phyloP scores from a whole-genome alignment of 2,113 vertebrate genomes.

The Oophaga pumilio region DNA sequence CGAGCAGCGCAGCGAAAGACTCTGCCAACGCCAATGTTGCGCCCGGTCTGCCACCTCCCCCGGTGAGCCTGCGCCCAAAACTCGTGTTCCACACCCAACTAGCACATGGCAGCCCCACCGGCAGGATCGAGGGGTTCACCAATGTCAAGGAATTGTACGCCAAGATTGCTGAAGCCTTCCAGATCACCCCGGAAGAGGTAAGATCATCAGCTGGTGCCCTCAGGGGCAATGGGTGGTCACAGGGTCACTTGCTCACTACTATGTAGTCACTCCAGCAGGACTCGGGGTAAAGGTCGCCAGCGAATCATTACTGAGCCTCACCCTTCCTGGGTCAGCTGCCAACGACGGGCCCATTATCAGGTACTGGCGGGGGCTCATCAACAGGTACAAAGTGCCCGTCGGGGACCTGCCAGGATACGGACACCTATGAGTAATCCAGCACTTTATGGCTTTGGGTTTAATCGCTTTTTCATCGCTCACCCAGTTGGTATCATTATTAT shows the following conservation, averaged over 20 bases:
- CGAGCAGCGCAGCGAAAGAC: slow-evolving; percentile 61
- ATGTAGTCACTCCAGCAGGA: background rate
- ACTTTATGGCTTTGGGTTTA: too few species aligned
- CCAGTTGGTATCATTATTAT: too few species aligned
- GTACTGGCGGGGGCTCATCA: background rate
- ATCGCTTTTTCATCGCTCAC: too few species aligned
- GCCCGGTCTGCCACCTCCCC: slow-evolving; percentile 64
- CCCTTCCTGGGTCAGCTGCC: background rate
- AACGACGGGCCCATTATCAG: background rate
- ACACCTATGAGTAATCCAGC: too few species aligned
- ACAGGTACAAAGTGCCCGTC: background rate
- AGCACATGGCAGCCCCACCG: slow-evolving; percentile 89
- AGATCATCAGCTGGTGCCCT: slow-evolving; percentile 12
- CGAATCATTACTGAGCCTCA: slow-evolving; percentile 26
- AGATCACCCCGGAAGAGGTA: slow-evolving; percentile 81
- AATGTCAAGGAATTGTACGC: slow-evolving; percentile 86
- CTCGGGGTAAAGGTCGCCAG: background rate
- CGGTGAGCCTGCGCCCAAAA: slow-evolving; percentile 72
- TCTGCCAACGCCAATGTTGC: slow-evolving; percentile 67
- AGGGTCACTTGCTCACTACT: background rate
- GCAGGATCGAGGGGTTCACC: slow-evolving; percentile 83
- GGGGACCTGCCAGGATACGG: background rate
- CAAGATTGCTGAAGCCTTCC: slow-evolving; percentile 81
- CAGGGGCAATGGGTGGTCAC: background rate
- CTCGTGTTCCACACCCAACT: slow-evolving; percentile 90